Evolutionary conservation across 2,113 vertebrate genomes (phyloP).

Genomic region (Poeciliopsis prolifica): DNA sequence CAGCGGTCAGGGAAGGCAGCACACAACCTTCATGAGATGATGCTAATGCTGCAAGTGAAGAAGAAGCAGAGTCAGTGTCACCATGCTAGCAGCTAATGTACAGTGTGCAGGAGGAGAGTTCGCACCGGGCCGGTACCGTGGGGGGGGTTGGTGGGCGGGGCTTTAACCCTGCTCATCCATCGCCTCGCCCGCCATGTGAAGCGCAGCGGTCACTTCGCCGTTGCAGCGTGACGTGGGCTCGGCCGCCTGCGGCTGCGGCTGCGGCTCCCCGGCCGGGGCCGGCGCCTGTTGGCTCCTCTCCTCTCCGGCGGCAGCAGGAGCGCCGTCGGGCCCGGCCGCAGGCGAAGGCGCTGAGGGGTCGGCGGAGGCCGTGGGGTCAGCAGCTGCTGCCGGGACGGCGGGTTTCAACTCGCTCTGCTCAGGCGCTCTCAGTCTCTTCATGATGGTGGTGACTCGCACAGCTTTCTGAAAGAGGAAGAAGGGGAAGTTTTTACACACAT

Average conservation of each 20-base stretch:
- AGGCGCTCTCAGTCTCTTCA: slow-evolving; percentile 92
- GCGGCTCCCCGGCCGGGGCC: slow-evolving; percentile 58
- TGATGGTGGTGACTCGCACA: slow-evolving; percentile 95
- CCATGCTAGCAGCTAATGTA: slow-evolving; percentile 89
- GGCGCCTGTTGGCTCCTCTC: slow-evolving; percentile 51
- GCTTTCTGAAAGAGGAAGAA: slow-evolving; percentile 86
- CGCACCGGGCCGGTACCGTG: neutral
- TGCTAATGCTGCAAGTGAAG: slow-evolving; percentile 67
- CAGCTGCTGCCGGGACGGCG: slow-evolving; percentile 55
- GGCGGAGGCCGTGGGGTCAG: slow-evolving; percentile 41
- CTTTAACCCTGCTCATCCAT: slow-evolving; percentile 84
- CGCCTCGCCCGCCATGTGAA: slow-evolving; percentile 63
- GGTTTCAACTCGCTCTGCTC: slow-evolving; percentile 80
- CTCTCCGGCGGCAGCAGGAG: slow-evolving; percentile 9
- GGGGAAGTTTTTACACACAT: neutral
- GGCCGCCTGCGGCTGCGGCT: slow-evolving; percentile 51
- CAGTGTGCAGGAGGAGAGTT: slow-evolving; percentile 74
- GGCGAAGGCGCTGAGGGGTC: slow-evolving; percentile 57
- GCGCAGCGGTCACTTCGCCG: slow-evolving; percentile 76
- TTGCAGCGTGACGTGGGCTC: slow-evolving; percentile 82
- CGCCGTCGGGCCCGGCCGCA: slow-evolving; percentile 17
- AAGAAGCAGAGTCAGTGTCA: slow-evolving; percentile 79
- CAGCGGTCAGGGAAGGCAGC: slow-evolving; percentile 61
- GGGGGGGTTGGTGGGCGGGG: too few species aligned
- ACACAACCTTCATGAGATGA: slow-evolving; percentile 68